A percentile compares a stretch with the other conserved stretches of the same genome.
Evolutionary conservation across 2,888 invertebrate species (phyloP).

Genomic region (Sthenelais limicola): DNA sequence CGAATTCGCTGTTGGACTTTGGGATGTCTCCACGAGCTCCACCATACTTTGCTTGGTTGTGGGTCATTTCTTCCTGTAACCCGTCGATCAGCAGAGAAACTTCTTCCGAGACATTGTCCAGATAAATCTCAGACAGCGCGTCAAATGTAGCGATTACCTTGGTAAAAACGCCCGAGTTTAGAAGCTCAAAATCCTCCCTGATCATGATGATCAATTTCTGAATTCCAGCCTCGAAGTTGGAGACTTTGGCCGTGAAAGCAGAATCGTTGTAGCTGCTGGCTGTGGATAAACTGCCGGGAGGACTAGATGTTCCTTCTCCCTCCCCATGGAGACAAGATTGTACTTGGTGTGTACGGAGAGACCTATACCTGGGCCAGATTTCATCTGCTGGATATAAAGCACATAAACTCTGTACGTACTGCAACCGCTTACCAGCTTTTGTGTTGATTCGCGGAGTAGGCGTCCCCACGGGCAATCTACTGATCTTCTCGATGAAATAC

Average conservation of each 20-base stretch:
- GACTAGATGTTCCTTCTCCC: neutral
- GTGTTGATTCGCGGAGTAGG: constrained; percentile 53
- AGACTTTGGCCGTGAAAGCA: constrained; percentile 11
- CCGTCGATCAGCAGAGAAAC: constrained; percentile 63
- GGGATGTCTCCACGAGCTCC: constrained; percentile 27
- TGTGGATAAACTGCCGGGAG: neutral
- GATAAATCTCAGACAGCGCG: constrained; percentile 64
- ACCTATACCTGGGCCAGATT: constrained; percentile 57
- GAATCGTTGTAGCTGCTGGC: no score
- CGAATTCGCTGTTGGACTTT: constrained; percentile 45
- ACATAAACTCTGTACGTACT: constrained; percentile 64
- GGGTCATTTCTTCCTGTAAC: constrained; percentile 61
- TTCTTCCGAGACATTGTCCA: constrained; percentile 67
- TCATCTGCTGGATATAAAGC: constrained; percentile 62
- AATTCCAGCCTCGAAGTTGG: constrained; percentile 17
- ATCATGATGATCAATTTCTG: constrained; percentile 58
- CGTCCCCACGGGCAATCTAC: constrained; percentile 56
- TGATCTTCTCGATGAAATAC: constrained; percentile 60
- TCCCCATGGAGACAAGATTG: constrained; percentile 6
- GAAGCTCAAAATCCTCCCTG: constrained; percentile 64
- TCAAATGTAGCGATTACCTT: constrained; percentile 61
- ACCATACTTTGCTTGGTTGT: constrained; percentile 1
- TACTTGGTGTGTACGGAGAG: constrained; percentile 61
- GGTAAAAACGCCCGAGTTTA: constrained; percentile 64
- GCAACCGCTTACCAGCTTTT: constrained; percentile 56